Conservation (phyloP, 1,140 invertebrate species). For the Berghia stephanieae region DNA sequence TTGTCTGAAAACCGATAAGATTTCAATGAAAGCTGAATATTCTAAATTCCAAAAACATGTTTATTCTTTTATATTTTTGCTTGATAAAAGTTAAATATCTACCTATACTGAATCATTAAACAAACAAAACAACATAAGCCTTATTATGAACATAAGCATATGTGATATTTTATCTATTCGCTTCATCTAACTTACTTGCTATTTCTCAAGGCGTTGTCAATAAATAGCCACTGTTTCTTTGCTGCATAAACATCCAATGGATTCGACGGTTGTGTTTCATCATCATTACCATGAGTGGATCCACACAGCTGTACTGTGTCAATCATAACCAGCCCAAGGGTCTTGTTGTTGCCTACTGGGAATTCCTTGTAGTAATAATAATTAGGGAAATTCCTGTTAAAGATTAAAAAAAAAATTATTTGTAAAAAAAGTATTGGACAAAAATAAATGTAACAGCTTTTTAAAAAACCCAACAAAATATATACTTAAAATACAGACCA, state of each 20-base stretch:
- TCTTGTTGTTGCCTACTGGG: constrained; percentile 33
- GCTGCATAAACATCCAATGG: constrained; percentile 43
- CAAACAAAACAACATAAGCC: too few relatives aligned
- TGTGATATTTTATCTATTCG: too few relatives aligned
- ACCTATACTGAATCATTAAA: too few relatives aligned
- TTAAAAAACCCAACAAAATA: too few relatives aligned
- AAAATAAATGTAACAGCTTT: neutral
- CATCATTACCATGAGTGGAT: constrained; percentile 54
- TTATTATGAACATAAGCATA: too few relatives aligned
- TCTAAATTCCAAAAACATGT: too few relatives aligned
- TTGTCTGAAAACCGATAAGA: too few relatives aligned
- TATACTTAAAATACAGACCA: too few relatives aligned
- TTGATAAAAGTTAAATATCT: too few relatives aligned
- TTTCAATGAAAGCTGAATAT: too few relatives aligned
- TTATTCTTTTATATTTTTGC: too few relatives aligned
- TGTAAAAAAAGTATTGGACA: neutral
- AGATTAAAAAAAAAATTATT: neutral
- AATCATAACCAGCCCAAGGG: constrained; percentile 67
- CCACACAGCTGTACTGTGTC: constrained; percentile 69
- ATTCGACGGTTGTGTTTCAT: constrained; percentile 41
- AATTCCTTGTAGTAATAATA: constrained; percentile 65
- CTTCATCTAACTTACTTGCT: constrained; percentile 54
- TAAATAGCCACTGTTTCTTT: constrained; percentile 66
- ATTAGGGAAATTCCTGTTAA: constrained; percentile 65
- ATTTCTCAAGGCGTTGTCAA: constrained; percentile 58